These are phyloP conservation scores for Antechinus flavipes DNA, from an alignment of 2,113 vertebrate genomes.

Conservation along the genomic window DNA sequence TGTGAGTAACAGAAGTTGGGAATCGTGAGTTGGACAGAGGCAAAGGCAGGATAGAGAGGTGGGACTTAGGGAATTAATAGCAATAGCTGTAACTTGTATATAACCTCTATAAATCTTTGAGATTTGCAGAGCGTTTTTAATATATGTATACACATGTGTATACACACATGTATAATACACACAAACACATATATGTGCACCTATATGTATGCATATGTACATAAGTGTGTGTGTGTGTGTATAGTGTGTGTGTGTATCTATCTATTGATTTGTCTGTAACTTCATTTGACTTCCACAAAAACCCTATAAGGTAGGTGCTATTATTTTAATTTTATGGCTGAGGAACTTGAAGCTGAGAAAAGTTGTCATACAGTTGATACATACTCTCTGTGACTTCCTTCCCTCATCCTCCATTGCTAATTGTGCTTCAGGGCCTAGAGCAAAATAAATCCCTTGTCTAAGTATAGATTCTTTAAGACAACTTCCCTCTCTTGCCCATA, in stretches of 20 bases:
- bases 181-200: too few relatives aligned
- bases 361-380: background rate
- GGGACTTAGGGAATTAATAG: background rate
- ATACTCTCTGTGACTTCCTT: background rate
- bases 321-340: background rate
- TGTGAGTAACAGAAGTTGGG: background rate
- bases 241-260: too few relatives aligned
- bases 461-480: background rate
- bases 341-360: background rate
- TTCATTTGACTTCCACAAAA: background rate
- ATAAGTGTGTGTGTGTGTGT: too few relatives aligned
- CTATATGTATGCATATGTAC: too few relatives aligned
- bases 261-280: too few relatives aligned
- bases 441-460: background rate
- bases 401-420: background rate
- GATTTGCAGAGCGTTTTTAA: background rate
- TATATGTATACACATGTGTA: background rate
- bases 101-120: background rate
- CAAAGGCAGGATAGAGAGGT: background rate
- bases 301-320: background rate
- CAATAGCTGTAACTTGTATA: background rate
- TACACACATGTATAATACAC: too few relatives aligned
- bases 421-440: background rate
- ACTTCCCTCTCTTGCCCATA: background rate
- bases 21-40: background rate